Conservation (phyloP, 2,113 vertebrate species). For the Dendropsophus ebraccatus region DNA sequence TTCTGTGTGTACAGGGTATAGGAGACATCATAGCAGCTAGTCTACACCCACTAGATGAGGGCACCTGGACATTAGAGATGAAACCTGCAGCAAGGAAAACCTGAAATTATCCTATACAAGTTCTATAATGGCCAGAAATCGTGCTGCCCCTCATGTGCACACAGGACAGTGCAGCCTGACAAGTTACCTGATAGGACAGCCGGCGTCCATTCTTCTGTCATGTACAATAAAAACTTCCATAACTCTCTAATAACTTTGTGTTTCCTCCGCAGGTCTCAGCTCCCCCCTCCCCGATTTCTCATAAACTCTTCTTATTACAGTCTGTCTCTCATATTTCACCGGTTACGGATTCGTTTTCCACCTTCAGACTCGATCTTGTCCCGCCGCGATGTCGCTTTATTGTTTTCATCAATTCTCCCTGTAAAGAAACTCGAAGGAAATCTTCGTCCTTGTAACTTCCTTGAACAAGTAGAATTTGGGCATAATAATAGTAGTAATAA, state of each 20-base stretch:
- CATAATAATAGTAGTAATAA: not conserved
- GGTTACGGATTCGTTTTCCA: conserved; percentile 15
- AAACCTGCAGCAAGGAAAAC: too few relatives aligned
- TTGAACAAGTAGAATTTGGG: not conserved
- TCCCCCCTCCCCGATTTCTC: not conserved
- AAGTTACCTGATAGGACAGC: not conserved
- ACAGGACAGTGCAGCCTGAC: too few relatives aligned
- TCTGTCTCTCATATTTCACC: not conserved
- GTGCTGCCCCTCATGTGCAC: too few relatives aligned
- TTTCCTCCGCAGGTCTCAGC: not conserved
- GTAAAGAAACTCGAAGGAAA: not conserved
- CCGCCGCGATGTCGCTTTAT: not conserved
- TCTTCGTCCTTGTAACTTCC: not conserved
- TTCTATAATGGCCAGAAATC: too few relatives aligned
- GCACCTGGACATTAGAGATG: too few relatives aligned
- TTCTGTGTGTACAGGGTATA: too few relatives aligned
- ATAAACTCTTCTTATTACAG: not conserved
- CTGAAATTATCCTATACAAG: too few relatives aligned
- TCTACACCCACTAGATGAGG: too few relatives aligned
- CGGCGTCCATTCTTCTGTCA: not conserved
- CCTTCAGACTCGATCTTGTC: conserved; percentile 3
- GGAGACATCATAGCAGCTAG: too few relatives aligned
- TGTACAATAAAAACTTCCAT: not conserved
- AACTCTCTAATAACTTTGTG: not conserved
- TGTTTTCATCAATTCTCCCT: conserved; percentile 6